A percentile compares a stretch with the other conserved stretches of the same genome.
Evolutionary conservation across 2,113 vertebrate genomes (phyloP).

Genomic region (Phasianus colchicus): DNA sequence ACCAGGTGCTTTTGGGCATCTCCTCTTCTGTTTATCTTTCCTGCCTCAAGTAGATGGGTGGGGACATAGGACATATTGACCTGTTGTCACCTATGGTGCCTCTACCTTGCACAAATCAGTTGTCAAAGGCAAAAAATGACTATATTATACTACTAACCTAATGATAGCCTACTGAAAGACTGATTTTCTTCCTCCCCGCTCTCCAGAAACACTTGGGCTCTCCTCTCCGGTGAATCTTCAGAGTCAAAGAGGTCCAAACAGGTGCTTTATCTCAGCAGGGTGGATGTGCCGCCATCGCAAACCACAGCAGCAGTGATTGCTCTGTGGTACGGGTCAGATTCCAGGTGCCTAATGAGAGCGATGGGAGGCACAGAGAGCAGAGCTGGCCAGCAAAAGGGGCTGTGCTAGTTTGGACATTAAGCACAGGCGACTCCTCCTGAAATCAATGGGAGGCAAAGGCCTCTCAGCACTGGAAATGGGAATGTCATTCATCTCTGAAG

Average conservation of each 20-base stretch:
- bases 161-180: conserved; percentile 5
- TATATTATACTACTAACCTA: conserved; percentile 34
- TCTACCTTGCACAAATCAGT: not conserved
- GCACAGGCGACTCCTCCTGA: conserved; percentile 7
- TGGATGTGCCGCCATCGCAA: not conserved
- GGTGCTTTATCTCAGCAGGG: conserved; percentile 56
- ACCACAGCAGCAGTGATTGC: not conserved
- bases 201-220: conserved; percentile 38
- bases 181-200: conserved; percentile 10
- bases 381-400: conserved; percentile 30
- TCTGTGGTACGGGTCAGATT: conserved; percentile 27
- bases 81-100: not conserved
- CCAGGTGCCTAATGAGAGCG: conserved; percentile 26
- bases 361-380: conserved; percentile 30
- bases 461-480: conserved; percentile 17
- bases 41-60: not conserved
- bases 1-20: not conserved
- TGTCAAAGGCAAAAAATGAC: conserved; percentile 11
- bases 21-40: not conserved
- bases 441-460: conserved; percentile 41
- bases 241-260: conserved; percentile 36
- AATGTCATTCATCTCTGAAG: conserved; percentile 42
- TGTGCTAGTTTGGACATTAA: conserved; percentile 6
- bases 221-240: conserved; percentile 41
- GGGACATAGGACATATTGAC: not conserved